Evolutionary conservation across 2,113 vertebrate genomes (phyloP).

Genomic region (Mirounga angustirostris): DNA sequence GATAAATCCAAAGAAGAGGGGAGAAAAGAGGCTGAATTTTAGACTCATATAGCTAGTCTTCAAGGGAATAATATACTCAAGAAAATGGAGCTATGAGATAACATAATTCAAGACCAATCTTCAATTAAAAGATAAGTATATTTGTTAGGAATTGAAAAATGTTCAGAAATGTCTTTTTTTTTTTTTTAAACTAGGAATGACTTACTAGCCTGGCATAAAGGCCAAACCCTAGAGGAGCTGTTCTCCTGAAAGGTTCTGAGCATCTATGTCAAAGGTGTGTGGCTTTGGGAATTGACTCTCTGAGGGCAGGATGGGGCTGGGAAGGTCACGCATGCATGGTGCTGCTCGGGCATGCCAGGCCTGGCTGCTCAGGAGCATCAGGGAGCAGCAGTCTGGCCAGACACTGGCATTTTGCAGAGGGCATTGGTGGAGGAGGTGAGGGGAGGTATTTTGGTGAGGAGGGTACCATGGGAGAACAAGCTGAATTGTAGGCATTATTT

Average conservation of each 20-base stretch:
- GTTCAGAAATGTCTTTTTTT: not conserved
- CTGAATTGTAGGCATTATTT: not conserved
- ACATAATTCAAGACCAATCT: not conserved
- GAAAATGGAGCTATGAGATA: not conserved
- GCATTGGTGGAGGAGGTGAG: not conserved
- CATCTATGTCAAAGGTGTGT: not conserved
- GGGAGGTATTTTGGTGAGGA: not conserved
- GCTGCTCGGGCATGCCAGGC: not conserved
- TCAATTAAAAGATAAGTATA: not conserved
- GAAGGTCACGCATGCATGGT: rapidly evolving
- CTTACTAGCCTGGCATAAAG: not conserved
- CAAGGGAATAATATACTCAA: not conserved
- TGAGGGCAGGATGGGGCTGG: not conserved
- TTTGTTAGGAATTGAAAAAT: not conserved
- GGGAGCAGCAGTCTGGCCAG: not conserved
- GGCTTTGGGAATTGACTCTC: not conserved
- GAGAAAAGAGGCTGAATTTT: not conserved
- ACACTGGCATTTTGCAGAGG: not conserved
- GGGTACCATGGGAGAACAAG: not conserved
- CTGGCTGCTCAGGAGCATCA: not conserved
- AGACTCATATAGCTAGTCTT: not conserved
- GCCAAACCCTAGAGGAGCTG: not conserved
- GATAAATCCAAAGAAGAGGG: not conserved
- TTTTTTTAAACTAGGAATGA: not conserved
- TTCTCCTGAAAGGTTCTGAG: not conserved